Base-by-base conservation (phyloP, 2,888 invertebrate genomes). In the Parochlus steinenii region DNA sequence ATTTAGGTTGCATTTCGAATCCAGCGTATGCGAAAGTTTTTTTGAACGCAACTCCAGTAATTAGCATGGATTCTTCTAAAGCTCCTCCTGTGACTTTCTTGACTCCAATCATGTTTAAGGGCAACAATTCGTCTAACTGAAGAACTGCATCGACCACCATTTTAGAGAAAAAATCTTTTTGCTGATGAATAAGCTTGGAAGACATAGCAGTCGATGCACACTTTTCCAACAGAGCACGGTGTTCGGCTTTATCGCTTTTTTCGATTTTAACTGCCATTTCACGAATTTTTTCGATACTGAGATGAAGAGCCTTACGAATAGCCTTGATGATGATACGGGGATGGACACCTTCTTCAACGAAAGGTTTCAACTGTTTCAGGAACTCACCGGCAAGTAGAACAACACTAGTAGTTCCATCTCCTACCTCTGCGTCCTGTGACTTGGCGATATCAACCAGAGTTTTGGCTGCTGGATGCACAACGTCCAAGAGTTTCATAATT, bases 21-120 rank as follows among this genome's bases (percentile, higher is more conserved):
- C 98, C 98, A 43, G 98, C 98, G 54, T 99, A 99, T 0, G 95
- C 93, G 65, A 99, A 99, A 0, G 98, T 97, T 63, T 99, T 99
- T 63, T 98, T 97, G 60, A 99, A 99, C 0, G 97, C 93, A 2
- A 99, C 97, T 10, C 98, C 61, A 5, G 78, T 71, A 0, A 99
- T 78, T 4, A 99, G 63, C 49, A 77, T 65, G 0, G 95, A 95
- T 45, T 98, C 97, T 50, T 82, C 80, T 2, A 82, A 49, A 0
- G 74, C 80, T 12, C 82, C 82, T 2, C 82, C 81, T 0, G 70
- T 64, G 3, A 95, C 81, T 60, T 98, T 97, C 64, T 99, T 99
- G 48, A 95, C 89, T 37, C 98, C 98, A 54, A 98, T 98, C 97
- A 98, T 98, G 51, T 95, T 92, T 26, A 99, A 60, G 0, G 97